Base-by-base conservation (phyloP, 1,140 invertebrate genomes). In the Stegodyphus mimosarum region DNA sequence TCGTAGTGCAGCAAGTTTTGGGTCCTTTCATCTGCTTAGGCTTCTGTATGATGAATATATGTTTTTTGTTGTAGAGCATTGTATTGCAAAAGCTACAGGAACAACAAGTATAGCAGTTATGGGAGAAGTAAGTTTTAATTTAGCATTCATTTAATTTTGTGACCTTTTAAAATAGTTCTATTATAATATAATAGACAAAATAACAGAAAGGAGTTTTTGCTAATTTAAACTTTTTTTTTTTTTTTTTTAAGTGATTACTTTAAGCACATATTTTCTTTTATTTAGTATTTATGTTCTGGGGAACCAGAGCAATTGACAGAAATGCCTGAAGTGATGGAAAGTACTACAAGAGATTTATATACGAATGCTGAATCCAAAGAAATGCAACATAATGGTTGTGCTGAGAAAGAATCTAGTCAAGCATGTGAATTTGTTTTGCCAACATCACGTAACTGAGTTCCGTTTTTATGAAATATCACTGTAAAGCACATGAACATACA, bases 21-120 rank as follows among this genome's bases (percentile, higher is more conserved):
- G 98, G 60, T 99, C 97, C 80, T 99, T 99, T 92, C 99, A 99
- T 92, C 93, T 99, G 70, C 98, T 99, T 89, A 94, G 98, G 69
- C 92, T 99, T 87, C 92, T 99, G 33, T 99, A 98, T 91, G 98
- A 99, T 91, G 99, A 99, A 91, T 99, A 99, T 90, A 98, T 99
- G 95, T 98, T 98, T 92, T 99, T 98, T 91, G 92, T 99, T 87
- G 96, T 99, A 88, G 98, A 99, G 91, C 96, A 98, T 90, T 95
- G 97, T 91, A 97, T 99, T 49, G 98, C 98, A 33, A 93, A 95
- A 89, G 96, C 96, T 50, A 95, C 94, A 63, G 95, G 95, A 64
- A 94, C 96, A 88, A 97, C 97, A 78, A 96, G 97, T 67, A 98
- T 99, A 90, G 96, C 96, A 87, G 96, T 99, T 78, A 98, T 99